Base-by-base conservation (phyloP, 2,113 vertebrate genomes). In the Amphiprion ocellaris region DNA sequence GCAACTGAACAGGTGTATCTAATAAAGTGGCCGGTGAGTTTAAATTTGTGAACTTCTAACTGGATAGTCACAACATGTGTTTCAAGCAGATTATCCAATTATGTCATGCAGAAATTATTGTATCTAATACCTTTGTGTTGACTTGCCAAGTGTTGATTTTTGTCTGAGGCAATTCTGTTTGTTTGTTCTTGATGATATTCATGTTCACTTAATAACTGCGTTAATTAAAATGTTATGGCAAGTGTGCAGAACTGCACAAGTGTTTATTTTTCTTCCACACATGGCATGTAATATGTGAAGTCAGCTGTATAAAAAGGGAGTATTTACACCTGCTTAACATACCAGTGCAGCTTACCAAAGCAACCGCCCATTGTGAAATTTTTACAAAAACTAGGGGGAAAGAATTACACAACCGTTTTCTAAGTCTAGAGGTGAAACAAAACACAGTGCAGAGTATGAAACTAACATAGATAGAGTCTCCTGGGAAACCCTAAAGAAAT, bases 251-350 rank as follows among this genome's bases (percentile, higher is more conserved):
- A 53, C 23, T 8, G 41, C 60, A 28, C 39, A 9, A 8, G 24
- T 74, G 23, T 4, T 54, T 24, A 6, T 52, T 21, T 24, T 21
- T 23, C 26, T 9, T 3, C 16, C 44, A 8, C 0, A 59, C 49
- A 24, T 21, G 12, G 54, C 19, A 33, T 62, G 30, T 24, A 19
- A 41, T 55, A 14, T 58, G 24, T 17, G 46, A 46, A 33, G 9
- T 46, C 16, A 26, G 8, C 19, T 37, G n/a, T 19, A 54, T 10
- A 30, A 61, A 54, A 52, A 66, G 16, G 17, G 41, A n/a, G 24
- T 69, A 39, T 47, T 39, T 26, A 28, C 26, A 37, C 19, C 33
- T 65, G 33, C 56, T 78, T 58, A 78, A 59, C 52, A 69, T 78
- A 53, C 64, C 64, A 69, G 5, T 10, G 12, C 24, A 58, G 23